Conservation (phyloP, 2,113 vertebrate genomes). For the Corvus cornix region DNA sequence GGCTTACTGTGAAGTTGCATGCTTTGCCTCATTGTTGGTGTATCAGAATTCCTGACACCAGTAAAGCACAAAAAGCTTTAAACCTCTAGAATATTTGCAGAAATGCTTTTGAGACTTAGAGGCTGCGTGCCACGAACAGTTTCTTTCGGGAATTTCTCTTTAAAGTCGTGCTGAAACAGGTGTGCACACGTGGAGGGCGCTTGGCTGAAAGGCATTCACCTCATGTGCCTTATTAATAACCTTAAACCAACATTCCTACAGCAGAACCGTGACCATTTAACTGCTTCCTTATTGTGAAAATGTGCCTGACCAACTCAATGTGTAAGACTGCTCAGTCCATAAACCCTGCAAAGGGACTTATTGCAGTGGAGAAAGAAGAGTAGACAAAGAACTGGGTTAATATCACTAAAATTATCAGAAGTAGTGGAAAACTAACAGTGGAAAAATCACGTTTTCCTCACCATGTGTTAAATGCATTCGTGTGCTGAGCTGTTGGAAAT, state of each 20-base stretch:
- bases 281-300: slow-evolving; percentile 59
- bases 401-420: slow-evolving; percentile 34
- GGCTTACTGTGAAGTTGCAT: not conserved
- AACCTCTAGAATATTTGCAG: not conserved
- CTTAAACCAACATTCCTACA: slow-evolving; percentile 61
- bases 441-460: slow-evolving; percentile 24
- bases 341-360: slow-evolving; percentile 18
- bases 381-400: slow-evolving; percentile 4
- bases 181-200: slow-evolving; percentile 31
- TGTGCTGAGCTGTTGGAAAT: slow-evolving; percentile 31
- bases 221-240: slow-evolving; percentile 64
- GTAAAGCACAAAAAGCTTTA: not conserved
- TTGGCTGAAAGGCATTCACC: slow-evolving; percentile 61
- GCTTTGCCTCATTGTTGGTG: not conserved
- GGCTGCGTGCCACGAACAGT: not conserved
- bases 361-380: not conserved
- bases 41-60: not conserved
- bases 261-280: slow-evolving; percentile 54
- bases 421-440: slow-evolving; percentile 20
- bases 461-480: not conserved
- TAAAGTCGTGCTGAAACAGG: slow-evolving; percentile 45
- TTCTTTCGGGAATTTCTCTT: slow-evolving; percentile 30
- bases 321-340: not conserved
- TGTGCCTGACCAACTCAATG: not conserved
- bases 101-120: not conserved